These are phyloP conservation scores for Xyrauchen texanus DNA, from an alignment of 2,113 vertebrate genomes.

Conservation along the genomic window DNA sequence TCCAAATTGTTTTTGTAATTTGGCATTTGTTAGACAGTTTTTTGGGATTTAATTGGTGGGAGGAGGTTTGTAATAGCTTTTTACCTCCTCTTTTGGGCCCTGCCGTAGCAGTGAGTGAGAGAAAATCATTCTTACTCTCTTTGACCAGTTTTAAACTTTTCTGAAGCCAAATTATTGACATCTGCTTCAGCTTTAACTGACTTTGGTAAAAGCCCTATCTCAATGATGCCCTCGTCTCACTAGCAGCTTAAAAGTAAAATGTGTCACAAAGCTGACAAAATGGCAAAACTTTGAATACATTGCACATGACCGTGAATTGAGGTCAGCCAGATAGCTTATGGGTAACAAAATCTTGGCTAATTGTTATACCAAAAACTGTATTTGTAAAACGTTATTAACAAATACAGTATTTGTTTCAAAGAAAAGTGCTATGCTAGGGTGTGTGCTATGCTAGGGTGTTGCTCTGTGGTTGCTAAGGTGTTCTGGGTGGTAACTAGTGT, in stretches of 20 bases:
- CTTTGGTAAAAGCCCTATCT: constrained; percentile 22
- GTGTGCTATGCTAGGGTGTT: neutral
- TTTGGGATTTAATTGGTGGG: neutral
- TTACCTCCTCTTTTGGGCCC: neutral
- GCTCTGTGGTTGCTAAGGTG: neutral
- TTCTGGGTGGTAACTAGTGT: neutral
- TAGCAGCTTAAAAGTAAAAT: constrained; percentile 4
- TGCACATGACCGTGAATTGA: constrained; percentile 9
- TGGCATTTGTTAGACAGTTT: neutral
- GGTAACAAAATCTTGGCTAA: neutral
- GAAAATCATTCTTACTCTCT: constrained; percentile 11
- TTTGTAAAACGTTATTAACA: too few relatives aligned
- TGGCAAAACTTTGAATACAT: constrained; percentile 13
- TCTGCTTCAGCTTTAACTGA: constrained; percentile 27
- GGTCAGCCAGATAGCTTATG: neutral
- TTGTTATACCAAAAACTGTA: too few relatives aligned
- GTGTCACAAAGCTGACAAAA: constrained; percentile 13
- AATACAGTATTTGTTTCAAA: too few relatives aligned
- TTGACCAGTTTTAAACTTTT: constrained; percentile 23
- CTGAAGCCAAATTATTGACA: constrained; percentile 31
- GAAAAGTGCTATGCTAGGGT: neutral
- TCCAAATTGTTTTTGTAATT: neutral
- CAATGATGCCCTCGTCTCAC: constrained; percentile 25
- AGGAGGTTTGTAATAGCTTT: neutral
- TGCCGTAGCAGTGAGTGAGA: constrained; percentile 12